These are phyloP conservation scores for Pempheris klunzingeri DNA, from an alignment of 2,797 vertebrate genomes.

Conservation along the genomic window DNA sequence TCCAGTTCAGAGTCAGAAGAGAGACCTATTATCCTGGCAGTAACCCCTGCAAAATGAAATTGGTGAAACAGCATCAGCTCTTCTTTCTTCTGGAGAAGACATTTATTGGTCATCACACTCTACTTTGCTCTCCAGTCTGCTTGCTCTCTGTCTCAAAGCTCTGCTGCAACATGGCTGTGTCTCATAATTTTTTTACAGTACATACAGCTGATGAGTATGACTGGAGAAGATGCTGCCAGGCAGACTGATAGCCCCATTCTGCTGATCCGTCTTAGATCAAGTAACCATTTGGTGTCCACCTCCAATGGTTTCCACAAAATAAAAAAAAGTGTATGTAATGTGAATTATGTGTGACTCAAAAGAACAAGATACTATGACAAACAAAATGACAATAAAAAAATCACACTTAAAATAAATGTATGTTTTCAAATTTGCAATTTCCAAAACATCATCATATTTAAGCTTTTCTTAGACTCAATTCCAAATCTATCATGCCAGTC, in stretches of 20 bases:
- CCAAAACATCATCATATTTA: neutral
- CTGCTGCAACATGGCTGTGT: neutral
- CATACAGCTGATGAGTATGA: neutral
- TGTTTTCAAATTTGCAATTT: neutral
- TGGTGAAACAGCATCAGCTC: constrained; percentile 5
- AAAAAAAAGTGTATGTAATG: neutral
- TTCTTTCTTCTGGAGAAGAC: constrained; percentile 5
- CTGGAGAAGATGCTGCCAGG: neutral
- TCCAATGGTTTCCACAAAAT: neutral
- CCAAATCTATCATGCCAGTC: neutral
- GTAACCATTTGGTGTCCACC: neutral
- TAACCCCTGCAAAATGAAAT: constrained; percentile 18
- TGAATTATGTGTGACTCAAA: neutral
- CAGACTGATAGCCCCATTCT: neutral
- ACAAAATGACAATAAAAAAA: neutral
- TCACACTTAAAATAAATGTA: neutral
- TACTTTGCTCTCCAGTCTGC: neutral
- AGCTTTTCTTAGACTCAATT: neutral
- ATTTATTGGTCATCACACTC: constrained; percentile 14
- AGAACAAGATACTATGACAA: neutral
- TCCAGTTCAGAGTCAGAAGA: neutral
- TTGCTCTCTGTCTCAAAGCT: constrained; percentile 5
- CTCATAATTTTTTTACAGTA: neutral
- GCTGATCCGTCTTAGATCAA: neutral
- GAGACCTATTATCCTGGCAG: neutral